phyloP scores from a whole-genome alignment of 1,140 invertebrate genomes.

The Lamellibrachia luymesi region DNA sequence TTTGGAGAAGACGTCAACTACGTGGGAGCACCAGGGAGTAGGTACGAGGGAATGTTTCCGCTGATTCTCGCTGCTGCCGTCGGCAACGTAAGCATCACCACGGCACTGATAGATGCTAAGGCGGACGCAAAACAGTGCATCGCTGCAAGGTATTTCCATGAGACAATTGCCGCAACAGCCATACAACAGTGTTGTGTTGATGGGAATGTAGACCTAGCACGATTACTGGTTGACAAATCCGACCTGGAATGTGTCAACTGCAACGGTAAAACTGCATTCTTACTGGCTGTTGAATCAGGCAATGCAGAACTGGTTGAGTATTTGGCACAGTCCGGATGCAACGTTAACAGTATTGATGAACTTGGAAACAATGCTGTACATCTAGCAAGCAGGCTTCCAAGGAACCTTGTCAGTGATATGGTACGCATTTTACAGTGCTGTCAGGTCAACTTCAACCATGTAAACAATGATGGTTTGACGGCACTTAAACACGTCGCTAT shows the following conservation, averaged over 20 bases:
- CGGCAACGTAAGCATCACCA: background rate
- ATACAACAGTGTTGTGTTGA: background rate
- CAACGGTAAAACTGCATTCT: background rate
- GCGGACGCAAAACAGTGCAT: background rate
- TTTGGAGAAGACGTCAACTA: background rate
- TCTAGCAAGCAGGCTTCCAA: background rate
- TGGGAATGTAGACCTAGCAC: background rate
- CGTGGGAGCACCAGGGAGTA: background rate
- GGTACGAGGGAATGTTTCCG: background rate
- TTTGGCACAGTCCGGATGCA: background rate
- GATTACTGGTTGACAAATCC: background rate
- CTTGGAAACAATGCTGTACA: background rate
- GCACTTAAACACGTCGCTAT: background rate
- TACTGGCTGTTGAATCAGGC: background rate
- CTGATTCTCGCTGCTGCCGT: background rate
- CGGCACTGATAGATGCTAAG: background rate
- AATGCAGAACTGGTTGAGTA: background rate
- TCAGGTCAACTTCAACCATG: background rate
- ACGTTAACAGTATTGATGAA: background rate
- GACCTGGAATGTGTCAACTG: background rate
- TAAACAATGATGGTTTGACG: background rate
- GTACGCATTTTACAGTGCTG: background rate
- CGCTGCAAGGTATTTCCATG: background rate
- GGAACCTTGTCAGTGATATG: background rate
- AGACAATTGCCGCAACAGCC: background rate